A percentile compares a stretch with the other conserved stretches of the same genome.
These are phyloP conservation scores for Uria lomvia DNA, from an alignment of 2,113 vertebrate species.

Conservation along the genomic window DNA sequence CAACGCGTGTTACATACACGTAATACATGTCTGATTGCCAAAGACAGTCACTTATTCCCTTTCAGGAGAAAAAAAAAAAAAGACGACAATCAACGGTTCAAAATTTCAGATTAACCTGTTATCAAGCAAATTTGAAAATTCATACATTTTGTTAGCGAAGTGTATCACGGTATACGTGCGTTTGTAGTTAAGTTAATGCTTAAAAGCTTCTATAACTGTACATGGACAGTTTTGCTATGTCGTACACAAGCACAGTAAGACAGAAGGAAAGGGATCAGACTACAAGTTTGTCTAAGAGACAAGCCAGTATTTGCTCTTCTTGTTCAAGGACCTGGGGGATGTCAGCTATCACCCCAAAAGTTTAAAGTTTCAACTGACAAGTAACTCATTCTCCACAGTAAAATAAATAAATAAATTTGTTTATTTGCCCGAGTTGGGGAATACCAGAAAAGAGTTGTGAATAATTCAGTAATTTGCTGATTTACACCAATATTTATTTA, in stretches of 20 bases:
- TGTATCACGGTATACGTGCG: rapidly evolving
- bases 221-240: background rate
- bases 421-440: background rate
- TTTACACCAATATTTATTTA: background rate
- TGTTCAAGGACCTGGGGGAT: background rate
- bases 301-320: background rate
- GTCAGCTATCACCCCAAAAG: background rate
- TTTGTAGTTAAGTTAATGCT: background rate
- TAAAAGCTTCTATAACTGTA: background rate
- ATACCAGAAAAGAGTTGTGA: background rate
- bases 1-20: background rate
- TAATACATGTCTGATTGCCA: background rate
- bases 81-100: background rate
- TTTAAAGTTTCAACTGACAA: background rate
- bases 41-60: background rate
- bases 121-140: background rate
- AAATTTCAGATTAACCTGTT: background rate
- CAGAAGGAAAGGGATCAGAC: background rate
- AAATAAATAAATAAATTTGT: background rate
- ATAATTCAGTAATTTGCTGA: background rate
- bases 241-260: background rate
- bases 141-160: background rate
- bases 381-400: background rate
- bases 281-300: background rate
- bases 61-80: background rate